Evolutionary conservation across 2,888 invertebrate species (phyloP).

Genomic region (Frankliniella intonsa): DNA sequence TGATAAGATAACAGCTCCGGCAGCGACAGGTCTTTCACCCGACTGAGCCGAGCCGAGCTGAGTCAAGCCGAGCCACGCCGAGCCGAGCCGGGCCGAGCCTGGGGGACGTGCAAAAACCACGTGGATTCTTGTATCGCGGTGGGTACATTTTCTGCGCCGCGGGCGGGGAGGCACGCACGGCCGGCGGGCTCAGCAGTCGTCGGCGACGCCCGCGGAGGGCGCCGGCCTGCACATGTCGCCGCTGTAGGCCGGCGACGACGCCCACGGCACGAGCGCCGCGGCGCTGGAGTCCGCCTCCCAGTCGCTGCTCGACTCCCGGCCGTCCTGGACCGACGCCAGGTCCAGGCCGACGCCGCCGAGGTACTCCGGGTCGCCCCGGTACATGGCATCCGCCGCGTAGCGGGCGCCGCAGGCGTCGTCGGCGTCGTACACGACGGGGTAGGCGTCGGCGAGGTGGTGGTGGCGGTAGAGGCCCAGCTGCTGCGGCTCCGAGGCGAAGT

Average conservation of each 20-base stretch:
- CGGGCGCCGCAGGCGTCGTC: too few species aligned
- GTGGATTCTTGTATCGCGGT: too few species aligned
- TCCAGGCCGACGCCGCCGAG: not conserved
- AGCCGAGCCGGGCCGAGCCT: not conserved
- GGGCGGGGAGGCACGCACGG: too few species aligned
- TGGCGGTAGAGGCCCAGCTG: not conserved
- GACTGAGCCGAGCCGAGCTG: not conserved
- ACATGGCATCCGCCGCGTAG: too few species aligned
- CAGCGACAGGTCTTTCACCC: conserved; percentile 6
- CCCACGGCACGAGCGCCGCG: not conserved
- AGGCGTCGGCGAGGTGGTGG: not conserved
- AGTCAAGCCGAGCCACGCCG: not conserved
- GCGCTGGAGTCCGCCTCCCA: conserved; percentile 8
- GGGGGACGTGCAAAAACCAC: too few species aligned
- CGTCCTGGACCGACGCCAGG: not conserved
- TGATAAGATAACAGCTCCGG: conserved; percentile 12
- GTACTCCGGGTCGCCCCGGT: too few species aligned
- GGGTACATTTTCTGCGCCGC: too few species aligned
- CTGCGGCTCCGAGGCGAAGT: conserved; percentile 1
- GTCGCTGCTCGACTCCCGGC: not conserved
- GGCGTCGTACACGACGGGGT: not conserved
- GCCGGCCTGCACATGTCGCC: not conserved
- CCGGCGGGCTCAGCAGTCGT: not conserved
- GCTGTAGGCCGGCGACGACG: not conserved
- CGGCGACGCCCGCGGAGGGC: not conserved